A percentile compares a stretch with the other conserved stretches of the same genome.
These are phyloP conservation scores for Hemaris fuciformis DNA, from an alignment of 2,888 invertebrate genomes.

Conservation along the genomic window DNA sequence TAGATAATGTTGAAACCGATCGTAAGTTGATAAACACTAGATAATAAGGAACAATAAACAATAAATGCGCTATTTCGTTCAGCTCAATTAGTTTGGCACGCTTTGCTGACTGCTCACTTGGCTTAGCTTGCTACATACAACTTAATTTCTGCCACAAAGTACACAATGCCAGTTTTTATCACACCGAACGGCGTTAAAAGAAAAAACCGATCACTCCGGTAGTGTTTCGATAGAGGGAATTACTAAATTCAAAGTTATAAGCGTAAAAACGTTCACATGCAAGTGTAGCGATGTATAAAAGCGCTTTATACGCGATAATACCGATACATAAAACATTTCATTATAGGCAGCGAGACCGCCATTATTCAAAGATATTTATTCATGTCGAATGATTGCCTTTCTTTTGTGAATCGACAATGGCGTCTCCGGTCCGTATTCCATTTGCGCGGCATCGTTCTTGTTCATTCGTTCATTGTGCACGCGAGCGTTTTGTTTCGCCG, in stretches of 20 bases:
- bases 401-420: constrained; percentile 78
- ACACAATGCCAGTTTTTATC: constrained; percentile 19
- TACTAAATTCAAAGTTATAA: constrained; percentile 18
- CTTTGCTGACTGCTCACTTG: constrained; percentile 29
- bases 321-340: constrained; percentile 78
- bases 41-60: constrained; percentile 8
- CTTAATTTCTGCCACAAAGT: constrained; percentile 15
- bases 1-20: neutral
- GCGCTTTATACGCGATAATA: constrained; percentile 73
- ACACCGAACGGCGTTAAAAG: neutral
- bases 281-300: constrained; percentile 56
- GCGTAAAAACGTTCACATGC: constrained; percentile 45
- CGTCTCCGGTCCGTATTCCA: constrained; percentile 68
- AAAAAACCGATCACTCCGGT: constrained; percentile 20
- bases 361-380: constrained; percentile 81
- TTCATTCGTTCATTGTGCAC: constrained; percentile 64
- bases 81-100: constrained; percentile 40
- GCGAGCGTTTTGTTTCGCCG: constrained; percentile 68
- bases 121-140: constrained; percentile 22
- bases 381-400: constrained; percentile 81
- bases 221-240: neutral
- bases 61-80: constrained; percentile 30
- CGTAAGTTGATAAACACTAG: neutral
- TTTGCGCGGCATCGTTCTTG: constrained; percentile 62
- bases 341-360: constrained; percentile 67